phyloP scores from a whole-genome alignment of 2,888 invertebrate species.

The Phymatocera aterrima region DNA sequence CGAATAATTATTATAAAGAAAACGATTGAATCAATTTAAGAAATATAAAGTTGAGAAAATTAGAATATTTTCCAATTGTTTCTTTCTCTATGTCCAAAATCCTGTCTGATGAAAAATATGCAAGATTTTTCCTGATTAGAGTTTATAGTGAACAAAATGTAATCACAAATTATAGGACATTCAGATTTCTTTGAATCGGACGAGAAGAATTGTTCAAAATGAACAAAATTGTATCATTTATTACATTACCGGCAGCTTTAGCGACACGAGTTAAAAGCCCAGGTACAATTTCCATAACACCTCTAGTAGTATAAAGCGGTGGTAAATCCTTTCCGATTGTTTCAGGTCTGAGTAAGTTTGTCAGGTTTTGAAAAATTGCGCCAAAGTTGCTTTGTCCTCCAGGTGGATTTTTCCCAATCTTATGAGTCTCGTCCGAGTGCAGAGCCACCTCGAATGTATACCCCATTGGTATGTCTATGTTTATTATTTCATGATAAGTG shows the following conservation, averaged over 20 bases:
- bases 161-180: too few species aligned
- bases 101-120: too few species aligned
- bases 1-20: too few species aligned
- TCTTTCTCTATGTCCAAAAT: too few species aligned
- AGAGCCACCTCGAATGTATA: conserved; percentile 73
- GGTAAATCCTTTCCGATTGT: conserved; percentile 61
- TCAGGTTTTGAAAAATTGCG: conserved; percentile 72
- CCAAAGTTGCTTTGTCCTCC: conserved; percentile 66
- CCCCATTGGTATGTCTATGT: conserved; percentile 72
- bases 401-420: conserved; percentile 70
- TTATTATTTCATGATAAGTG: conserved; percentile 71
- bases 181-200: too few species aligned
- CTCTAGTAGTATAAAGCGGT: conserved; percentile 73
- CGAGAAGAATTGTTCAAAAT: too few species aligned
- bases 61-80: too few species aligned
- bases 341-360: conserved; percentile 69
- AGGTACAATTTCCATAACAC: conserved; percentile 50
- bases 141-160: too few species aligned
- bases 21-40: too few species aligned
- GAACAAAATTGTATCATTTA: not conserved
- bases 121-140: too few species aligned
- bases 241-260: conserved; percentile 54
- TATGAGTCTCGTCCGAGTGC: conserved; percentile 74
- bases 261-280: conserved; percentile 57
- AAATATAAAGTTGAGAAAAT: too few species aligned